These are phyloP conservation scores for Laupala kohalensis DNA, from an alignment of 1,140 invertebrate species.

Conservation along the genomic window DNA sequence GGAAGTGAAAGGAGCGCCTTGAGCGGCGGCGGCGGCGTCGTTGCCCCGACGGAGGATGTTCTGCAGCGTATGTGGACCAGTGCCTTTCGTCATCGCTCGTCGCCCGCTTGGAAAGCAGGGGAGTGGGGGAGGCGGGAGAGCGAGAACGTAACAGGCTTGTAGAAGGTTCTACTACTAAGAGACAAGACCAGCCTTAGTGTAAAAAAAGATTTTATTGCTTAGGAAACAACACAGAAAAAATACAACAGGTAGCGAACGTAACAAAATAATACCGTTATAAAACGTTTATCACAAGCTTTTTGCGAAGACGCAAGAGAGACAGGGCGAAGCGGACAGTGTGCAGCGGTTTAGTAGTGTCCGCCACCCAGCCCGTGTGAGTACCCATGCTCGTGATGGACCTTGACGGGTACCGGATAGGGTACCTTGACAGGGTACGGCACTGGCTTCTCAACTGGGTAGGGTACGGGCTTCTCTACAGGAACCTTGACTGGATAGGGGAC, in stretches of 20 bases:
- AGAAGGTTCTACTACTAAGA: background rate
- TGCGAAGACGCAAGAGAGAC: background rate
- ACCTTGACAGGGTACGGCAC: conserved; percentile 5
- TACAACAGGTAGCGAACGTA: background rate
- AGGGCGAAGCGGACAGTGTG: background rate
- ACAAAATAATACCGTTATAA: background rate
- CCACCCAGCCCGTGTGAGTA: background rate
- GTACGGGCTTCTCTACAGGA: conserved; percentile 8
- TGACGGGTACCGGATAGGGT: background rate
- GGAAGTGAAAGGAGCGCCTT: background rate
- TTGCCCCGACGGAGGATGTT: background rate
- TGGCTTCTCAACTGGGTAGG: conserved; percentile 1
- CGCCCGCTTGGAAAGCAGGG: background rate
- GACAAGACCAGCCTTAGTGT: background rate
- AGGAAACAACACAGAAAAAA: background rate
- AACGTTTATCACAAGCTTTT: background rate
- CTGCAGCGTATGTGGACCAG: background rate
- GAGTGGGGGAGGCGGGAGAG: background rate
- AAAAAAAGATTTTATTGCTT: background rate
- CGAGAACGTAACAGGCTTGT: background rate
- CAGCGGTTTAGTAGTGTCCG: background rate
- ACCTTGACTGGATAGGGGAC: conserved; percentile 40
- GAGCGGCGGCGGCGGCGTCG: too few species aligned
- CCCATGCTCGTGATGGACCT: background rate
- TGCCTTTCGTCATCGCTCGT: too few species aligned